Base-by-base conservation (phyloP, 1,140 invertebrate species). In the Drosophila arawakana region DNA sequence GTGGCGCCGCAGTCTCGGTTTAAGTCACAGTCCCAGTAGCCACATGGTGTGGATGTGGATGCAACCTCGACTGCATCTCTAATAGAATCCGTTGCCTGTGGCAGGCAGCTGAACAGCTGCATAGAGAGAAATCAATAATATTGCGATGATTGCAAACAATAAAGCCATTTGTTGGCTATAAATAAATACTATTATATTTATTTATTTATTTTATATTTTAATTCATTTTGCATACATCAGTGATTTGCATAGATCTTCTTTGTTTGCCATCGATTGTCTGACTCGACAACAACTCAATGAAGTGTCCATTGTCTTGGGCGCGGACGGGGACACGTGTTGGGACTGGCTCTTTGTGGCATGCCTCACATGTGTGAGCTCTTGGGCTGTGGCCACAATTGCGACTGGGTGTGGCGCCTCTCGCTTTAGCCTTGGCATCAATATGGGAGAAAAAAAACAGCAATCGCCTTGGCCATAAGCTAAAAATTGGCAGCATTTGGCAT, bases 141-240 rank as follows among this genome's bases (percentile, higher is more conserved):
- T 71, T 63, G 50, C 57, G 65, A 60, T 68, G 72, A 74, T 70
- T 57, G 63, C 68, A 78, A 81, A 85, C 83, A 88, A 89, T 83
- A 80, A 89, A 89, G 76, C 84, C 77, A 78, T 88, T 83, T 77
- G 62, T 52, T n/a, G 50, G 75, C 83, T 83, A 80, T 89, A 88
- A 85, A 86, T 86, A 78, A 80, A 81, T 73, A 80, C 73, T 77
- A 65, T 52, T 52, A 79, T 78, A 30, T 30, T 30, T 30, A 30
- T 74, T 71, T 86, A 66, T 82, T 77, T 83, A 73, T 79, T 76
- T 79, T 73, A 63, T 86, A 74, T 72, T 78, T 70, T 62, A 72
- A 60, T 75, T 68, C 8, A 71, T 66, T 70, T 67, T 72, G 44
- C 69, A 82, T 73, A 77, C 59, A 44, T 62, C 46, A 63, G 41